These are phyloP conservation scores for Spizaetus ornatus DNA, from an alignment of 2,113 vertebrate genomes.

Conservation along the genomic window DNA sequence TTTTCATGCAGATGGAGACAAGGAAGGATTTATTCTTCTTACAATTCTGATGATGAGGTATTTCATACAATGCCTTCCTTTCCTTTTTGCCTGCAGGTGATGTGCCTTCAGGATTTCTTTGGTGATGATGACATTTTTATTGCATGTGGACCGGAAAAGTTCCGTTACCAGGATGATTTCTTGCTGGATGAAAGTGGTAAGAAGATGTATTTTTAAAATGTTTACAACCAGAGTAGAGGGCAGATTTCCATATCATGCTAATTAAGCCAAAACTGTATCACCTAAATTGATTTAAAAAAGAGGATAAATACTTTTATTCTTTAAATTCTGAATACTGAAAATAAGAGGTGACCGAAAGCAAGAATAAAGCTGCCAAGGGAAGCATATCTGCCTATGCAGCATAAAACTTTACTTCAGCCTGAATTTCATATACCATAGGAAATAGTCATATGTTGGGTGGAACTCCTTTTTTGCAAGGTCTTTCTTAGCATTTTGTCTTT, in stretches of 20 bases:
- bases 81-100: constrained; percentile 80
- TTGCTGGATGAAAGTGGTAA: constrained; percentile 96
- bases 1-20: constrained; percentile 27
- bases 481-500: background rate
- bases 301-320: constrained; percentile 33
- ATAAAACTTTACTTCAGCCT: background rate
- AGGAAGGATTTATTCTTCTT: constrained; percentile 20
- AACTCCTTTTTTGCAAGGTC: background rate
- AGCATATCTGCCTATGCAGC: background rate
- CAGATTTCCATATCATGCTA: constrained; percentile 28
- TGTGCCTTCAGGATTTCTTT: constrained; percentile 97
- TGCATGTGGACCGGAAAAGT: constrained; percentile 98
- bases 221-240: constrained; percentile 22
- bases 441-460: background rate
- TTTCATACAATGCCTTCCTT: constrained; percentile 49
- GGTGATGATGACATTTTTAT: constrained; percentile 98
- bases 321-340: constrained; percentile 48
- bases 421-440: background rate
- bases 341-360: constrained; percentile 24
- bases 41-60: constrained; percentile 14
- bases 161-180: constrained; percentile 99
- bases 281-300: constrained; percentile 46
- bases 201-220: constrained; percentile 53
- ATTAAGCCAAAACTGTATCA: constrained; percentile 43
- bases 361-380: background rate